Evolutionary conservation across 1,140 invertebrate genomes (phyloP).

Genomic region (Heliconius eleuchia): DNA sequence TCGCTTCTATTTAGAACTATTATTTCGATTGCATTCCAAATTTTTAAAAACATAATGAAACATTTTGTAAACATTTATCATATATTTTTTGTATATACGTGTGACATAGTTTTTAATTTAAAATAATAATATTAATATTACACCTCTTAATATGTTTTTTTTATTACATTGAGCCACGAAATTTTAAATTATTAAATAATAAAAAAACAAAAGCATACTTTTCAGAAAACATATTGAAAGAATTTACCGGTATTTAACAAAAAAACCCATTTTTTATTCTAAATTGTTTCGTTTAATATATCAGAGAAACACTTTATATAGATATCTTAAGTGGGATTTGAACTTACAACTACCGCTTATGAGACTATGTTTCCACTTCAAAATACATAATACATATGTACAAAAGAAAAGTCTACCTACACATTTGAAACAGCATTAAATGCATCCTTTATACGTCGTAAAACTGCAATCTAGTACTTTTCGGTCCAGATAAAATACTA

Average conservation of each 20-base stretch:
- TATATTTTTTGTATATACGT: background rate
- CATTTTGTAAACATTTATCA: background rate
- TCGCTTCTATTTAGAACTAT: background rate
- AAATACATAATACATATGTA: background rate
- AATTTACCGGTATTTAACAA: too few species aligned
- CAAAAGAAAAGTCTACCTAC: background rate
- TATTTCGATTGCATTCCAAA: background rate
- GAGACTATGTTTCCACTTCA: background rate
- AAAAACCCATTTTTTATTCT: too few species aligned
- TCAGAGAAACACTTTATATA: too few species aligned
- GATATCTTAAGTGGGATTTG: too few species aligned
- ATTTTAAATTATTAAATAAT: too few species aligned
- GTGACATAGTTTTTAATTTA: background rate
- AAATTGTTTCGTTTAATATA: too few species aligned
- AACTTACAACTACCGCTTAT: too few species aligned
- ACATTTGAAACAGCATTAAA: background rate
- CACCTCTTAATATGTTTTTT: too few species aligned
- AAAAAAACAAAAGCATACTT: too few species aligned
- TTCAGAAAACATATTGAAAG: too few species aligned
- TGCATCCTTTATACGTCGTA: constrained; percentile 5
- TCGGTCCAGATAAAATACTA: constrained; percentile 14
- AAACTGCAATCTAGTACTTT: constrained; percentile 17
- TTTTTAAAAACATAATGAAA: background rate
- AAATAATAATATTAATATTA: too few species aligned
- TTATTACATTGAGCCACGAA: too few species aligned